Percentiles rank a stretch among this genome's conserved stretches.
Conservation (phyloP, 2,797 vertebrate genomes). For the Podarcis siculus region DNA sequence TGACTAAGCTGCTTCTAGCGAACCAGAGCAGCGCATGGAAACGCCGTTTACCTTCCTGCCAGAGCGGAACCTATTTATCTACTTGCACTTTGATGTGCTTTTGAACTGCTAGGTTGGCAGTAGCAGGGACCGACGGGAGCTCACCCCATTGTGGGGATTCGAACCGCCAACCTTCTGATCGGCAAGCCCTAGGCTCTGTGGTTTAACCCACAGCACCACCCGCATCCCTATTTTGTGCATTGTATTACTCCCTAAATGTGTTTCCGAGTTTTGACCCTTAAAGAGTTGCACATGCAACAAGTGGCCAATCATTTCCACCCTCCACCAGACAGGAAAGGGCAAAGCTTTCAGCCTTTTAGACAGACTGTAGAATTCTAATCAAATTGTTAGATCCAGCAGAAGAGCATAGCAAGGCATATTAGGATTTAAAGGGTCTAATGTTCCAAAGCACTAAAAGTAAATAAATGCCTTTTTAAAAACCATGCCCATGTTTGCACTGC, state of each 20-base stretch:
- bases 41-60: too few species aligned
- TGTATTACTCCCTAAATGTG: not conserved
- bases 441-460: conserved; percentile 36
- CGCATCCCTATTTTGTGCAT: too few species aligned
- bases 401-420: conserved; percentile 43
- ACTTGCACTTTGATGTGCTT: too few species aligned
- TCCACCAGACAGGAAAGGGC: not conserved
- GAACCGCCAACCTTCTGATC: too few species aligned
- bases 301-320: not conserved
- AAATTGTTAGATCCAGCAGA: conserved; percentile 29
- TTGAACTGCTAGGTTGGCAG: too few species aligned
- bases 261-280: not conserved
- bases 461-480: conserved; percentile 44
- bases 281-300: not conserved
- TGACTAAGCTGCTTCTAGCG: too few species aligned
- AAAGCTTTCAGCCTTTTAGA: conserved; percentile 10
- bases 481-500: conserved; percentile 53
- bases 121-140: too few species aligned
- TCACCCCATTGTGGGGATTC: too few species aligned
- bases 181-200: too few species aligned
- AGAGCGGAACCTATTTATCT: too few species aligned
- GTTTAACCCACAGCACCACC: too few species aligned
- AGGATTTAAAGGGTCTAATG: conserved; percentile 36
- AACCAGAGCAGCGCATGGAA: too few species aligned
- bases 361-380: conserved; percentile 12